Evolutionary conservation across 92 coral and sea anemone species (phyloP), one percentile per base, ranked within the genome.

Genomic region (Desmophyllum pertusum): DNA sequence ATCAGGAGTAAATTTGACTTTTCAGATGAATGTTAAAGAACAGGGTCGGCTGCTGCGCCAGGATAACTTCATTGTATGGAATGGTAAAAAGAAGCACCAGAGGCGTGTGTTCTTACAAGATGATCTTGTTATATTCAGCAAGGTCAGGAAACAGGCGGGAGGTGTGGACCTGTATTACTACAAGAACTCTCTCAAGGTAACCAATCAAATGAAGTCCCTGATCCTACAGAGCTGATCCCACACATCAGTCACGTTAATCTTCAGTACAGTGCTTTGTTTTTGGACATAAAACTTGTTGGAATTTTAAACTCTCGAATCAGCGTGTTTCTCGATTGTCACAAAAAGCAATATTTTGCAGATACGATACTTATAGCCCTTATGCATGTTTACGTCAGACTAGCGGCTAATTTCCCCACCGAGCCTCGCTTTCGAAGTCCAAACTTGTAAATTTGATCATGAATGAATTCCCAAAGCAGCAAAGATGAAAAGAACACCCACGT

Each of bases 131-230:
- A 84, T 97, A 69, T 97, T 97, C 77, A 97, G 98, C 46, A 97
- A 97, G 79, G 92, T 98, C 11, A 97, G 83, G 85, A 92, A 89
- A 75, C 99, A 97, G 79, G 90, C 90, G 10, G 98, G 99, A 53
- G 98, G 97, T 13, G 99, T 95, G 15, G 99, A 97, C 64, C 88
- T 97, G 31, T 97, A 86, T 82, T 92, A 81, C 81, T 95, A 97
- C 93, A 97, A 97, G 88, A 94, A 93, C 81, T 94, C 96, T 0
- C 89, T 97, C 23, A 97, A 97, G 99, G 99, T 97, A 81, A 55
- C 29, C 29, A 53, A 5, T 18, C 52, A 53, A 0, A n/a, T n/a
- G n/a, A n/a, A n/a, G n/a, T n/a, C 7, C 29, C 62, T 21, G 21
- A 52, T 0, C n/a, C n/a, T n/a, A 23, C 10, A 55, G 8, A 7